Conservation (phyloP, 2,113 vertebrate species). For the Zapus hudsonius region DNA sequence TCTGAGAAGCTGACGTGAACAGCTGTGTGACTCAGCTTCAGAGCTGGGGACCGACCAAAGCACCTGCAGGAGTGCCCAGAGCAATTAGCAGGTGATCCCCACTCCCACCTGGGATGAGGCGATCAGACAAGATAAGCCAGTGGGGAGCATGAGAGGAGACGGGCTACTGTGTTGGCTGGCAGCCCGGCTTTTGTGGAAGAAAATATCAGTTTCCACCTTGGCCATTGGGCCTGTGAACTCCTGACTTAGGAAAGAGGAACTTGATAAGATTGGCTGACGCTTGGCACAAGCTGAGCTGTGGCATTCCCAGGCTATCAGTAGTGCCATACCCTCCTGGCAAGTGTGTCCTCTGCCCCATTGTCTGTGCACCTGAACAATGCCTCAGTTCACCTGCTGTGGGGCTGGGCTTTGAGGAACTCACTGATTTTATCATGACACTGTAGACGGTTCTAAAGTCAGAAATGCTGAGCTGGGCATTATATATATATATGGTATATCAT, state of each 20-base stretch:
- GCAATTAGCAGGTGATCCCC: not conserved
- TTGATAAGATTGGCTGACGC: conserved; percentile 17
- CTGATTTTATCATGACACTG: not conserved
- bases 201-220: conserved; percentile 11
- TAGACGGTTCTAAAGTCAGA: conserved; percentile 2
- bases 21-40: not conserved
- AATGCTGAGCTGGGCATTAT: not conserved
- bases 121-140: not conserved
- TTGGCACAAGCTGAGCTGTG: not conserved
- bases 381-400: not conserved
- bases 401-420: not conserved
- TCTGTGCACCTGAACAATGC: not conserved
- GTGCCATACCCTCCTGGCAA: not conserved
- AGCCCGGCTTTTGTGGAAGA: conserved; percentile 7
- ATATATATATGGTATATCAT: no score
- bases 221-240: not conserved
- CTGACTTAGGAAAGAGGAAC: not conserved
- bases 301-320: not conserved
- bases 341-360: not conserved
- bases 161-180: not conserved
- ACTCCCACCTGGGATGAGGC: not conserved
- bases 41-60: not conserved
- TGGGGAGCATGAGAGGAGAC: not conserved
- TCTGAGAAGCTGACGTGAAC: not conserved
- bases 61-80: not conserved